phyloP scores from a whole-genome alignment of 2,797 vertebrate species.

The Adrianichthys oophorus region DNA sequence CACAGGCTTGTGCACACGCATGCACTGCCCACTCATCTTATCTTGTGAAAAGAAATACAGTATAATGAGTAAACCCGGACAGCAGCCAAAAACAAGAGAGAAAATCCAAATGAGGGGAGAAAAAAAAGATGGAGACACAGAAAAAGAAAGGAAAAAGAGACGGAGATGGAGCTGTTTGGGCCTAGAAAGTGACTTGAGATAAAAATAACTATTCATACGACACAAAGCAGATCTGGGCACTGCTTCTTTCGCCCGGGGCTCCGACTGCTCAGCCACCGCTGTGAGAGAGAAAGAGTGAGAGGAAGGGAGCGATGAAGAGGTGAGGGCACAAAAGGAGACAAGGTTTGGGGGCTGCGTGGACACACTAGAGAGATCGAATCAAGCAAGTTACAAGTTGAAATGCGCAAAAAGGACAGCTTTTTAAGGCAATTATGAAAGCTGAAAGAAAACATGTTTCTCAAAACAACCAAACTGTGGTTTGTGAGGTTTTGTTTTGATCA shows the following conservation, averaged over 20 bases:
- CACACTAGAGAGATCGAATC: constrained; percentile 12
- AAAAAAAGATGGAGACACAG: constrained; percentile 32
- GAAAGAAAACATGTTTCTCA: too few relatives aligned
- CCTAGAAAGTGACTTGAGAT: constrained; percentile 83
- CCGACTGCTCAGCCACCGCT: constrained; percentile 63
- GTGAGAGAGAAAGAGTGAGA: constrained; percentile 19
- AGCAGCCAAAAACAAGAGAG: constrained; percentile 40
- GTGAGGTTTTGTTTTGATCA: too few relatives aligned
- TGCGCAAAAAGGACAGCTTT: neutral
- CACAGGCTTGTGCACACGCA: constrained; percentile 26
- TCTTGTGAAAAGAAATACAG: constrained; percentile 58
- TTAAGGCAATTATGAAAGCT: too few relatives aligned
- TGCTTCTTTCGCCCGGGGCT: constrained; percentile 78
- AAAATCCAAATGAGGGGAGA: constrained; percentile 32
- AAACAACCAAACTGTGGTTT: too few relatives aligned
- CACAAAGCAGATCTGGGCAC: constrained; percentile 82
- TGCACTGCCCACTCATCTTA: constrained; percentile 56
- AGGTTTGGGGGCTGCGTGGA: constrained; percentile 26
- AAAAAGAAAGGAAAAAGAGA: constrained; percentile 30
- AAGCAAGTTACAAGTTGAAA: constrained; percentile 26
- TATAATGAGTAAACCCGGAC: constrained; percentile 50
- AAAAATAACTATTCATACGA: constrained; percentile 89
- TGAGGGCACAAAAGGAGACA: constrained; percentile 26
- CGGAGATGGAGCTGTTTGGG: constrained; percentile 71
- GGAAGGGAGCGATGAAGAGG: constrained; percentile 33